Conservation (phyloP, 2,113 vertebrate genomes). For the Indri indri region DNA sequence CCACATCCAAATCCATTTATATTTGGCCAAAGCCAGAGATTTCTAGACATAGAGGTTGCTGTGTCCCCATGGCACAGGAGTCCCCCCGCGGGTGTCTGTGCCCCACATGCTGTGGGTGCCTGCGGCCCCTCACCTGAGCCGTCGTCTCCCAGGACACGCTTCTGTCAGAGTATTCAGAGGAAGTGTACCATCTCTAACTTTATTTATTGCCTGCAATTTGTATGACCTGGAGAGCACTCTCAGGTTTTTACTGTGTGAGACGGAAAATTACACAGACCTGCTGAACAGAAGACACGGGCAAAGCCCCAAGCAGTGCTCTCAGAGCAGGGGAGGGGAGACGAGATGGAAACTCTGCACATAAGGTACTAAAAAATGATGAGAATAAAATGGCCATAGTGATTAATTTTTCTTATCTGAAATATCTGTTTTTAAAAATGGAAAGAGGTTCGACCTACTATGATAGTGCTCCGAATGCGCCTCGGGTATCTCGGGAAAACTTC, state of each 20-base stretch:
- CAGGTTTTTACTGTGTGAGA: background rate
- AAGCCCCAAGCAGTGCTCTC: no score
- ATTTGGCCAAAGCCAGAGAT: background rate
- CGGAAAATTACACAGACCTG: background rate
- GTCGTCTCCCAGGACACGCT: background rate
- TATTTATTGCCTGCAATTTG: background rate
- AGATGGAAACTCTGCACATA: background rate
- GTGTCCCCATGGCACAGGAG: background rate
- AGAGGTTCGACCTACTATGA: background rate
- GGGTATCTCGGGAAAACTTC: background rate
- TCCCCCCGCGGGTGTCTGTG: no score
- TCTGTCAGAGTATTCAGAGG: background rate
- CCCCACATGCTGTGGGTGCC: accelerated
- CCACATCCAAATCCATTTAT: background rate
- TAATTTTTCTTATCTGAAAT: background rate
- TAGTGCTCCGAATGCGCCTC: background rate
- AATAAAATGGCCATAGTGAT: background rate
- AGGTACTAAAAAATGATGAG: background rate
- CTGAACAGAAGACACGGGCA: background rate
- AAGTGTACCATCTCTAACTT: background rate
- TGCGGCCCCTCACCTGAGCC: background rate
- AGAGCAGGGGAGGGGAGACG: background rate
- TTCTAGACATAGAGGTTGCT: background rate
- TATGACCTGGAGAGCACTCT: background rate
- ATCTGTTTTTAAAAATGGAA: background rate